These are phyloP conservation scores for Macropus fuliginosus DNA, from an alignment of 2,797 vertebrate species.

Conservation along the genomic window DNA sequence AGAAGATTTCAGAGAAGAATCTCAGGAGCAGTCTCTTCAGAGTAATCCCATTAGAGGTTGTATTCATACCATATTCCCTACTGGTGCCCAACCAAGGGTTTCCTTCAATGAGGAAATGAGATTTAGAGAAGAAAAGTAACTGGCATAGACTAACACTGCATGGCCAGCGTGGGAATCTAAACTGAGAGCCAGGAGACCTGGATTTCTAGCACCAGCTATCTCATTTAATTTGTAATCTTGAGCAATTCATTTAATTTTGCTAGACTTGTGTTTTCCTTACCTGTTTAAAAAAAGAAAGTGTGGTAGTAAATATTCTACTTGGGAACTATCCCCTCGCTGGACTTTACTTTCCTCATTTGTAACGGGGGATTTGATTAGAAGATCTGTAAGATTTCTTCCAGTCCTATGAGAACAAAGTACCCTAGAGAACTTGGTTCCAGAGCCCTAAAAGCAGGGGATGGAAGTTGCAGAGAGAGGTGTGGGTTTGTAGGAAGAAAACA, in stretches of 20 bases:
- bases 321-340: background rate
- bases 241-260: background rate
- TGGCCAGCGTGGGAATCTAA: background rate
- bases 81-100: background rate
- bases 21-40: background rate
- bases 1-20: background rate
- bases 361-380: background rate
- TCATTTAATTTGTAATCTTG: background rate
- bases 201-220: background rate
- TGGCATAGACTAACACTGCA: background rate
- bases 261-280: background rate
- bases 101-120: background rate
- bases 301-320: background rate
- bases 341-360: background rate
- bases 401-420: background rate
- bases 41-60: background rate
- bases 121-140: background rate
- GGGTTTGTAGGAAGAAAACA: background rate
- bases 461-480: background rate
- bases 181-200: background rate
- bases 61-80: background rate
- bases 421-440: background rate
- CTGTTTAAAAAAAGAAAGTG: background rate
- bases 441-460: background rate
- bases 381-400: background rate